These are phyloP conservation scores for Orthosia gothica DNA, from an alignment of 2,888 invertebrate genomes.

Conservation along the genomic window DNA sequence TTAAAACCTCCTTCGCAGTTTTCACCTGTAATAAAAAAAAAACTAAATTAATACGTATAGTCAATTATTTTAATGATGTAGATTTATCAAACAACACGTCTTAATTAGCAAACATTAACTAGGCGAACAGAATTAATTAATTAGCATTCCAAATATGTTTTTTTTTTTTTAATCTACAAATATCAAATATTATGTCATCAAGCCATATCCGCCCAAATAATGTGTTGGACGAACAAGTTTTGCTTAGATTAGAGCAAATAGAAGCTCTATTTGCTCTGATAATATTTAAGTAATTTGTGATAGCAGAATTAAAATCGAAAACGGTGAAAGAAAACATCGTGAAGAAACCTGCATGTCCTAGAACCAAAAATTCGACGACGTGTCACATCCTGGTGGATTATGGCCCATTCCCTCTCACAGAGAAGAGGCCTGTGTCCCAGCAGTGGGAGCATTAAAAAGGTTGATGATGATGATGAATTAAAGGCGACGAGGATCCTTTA, in stretches of 20 bases:
- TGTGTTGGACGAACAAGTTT: neutral
- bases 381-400: no score
- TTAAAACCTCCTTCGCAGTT: constrained; percentile 37
- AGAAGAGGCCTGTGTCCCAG: no score
- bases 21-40: constrained; percentile 56
- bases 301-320: neutral
- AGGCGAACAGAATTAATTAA: constrained; percentile 12
- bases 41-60: neutral
- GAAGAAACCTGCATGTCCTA: no score
- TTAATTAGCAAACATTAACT: constrained; percentile 42
- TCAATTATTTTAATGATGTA: neutral
- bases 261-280: neutral
- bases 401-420: no score
- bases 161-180: neutral
- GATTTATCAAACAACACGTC: constrained; percentile 15
- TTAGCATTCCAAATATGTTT: constrained; percentile 30
- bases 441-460: no score
- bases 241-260: constrained; percentile 2
- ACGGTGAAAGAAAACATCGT: no score
- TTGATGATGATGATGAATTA: neutral
- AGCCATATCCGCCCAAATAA: neutral
- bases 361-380: no score
- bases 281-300: constrained; percentile 11
- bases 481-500: neutral
- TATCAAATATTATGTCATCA: constrained; percentile 26